These are phyloP conservation scores for Helogale parvula DNA, from an alignment of 2,113 vertebrate genomes.

Conservation along the genomic window DNA sequence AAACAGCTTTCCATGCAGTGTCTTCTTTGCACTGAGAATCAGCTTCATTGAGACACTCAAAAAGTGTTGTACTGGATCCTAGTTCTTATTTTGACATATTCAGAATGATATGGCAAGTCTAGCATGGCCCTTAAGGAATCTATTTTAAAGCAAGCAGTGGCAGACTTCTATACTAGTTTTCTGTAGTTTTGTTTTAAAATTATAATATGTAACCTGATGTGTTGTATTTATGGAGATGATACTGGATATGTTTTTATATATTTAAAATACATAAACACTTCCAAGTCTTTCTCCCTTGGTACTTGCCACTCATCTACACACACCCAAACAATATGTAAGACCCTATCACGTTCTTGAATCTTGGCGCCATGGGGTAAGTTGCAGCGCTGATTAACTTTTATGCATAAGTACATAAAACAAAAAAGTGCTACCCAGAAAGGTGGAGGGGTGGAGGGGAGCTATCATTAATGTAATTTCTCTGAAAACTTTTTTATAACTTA, in stretches of 20 bases:
- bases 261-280: slow-evolving; percentile 6
- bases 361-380: neutral
- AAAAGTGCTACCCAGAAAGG: neutral
- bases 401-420: neutral
- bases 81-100: neutral
- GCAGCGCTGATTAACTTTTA: neutral
- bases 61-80: neutral
- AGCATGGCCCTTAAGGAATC: neutral
- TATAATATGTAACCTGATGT: neutral
- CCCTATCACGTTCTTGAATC: neutral
- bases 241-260: neutral
- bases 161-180: neutral
- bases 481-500: neutral
- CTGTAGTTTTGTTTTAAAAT: neutral
- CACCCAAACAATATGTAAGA: neutral
- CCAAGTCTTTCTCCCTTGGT: neutral
- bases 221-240: neutral
- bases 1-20: neutral
- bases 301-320: neutral
- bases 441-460: neutral
- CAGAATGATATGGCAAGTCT: neutral
- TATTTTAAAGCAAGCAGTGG: neutral
- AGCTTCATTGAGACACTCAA: neutral
- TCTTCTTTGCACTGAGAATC: neutral
- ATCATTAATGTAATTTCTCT: neutral